These are phyloP conservation scores for Xestia rhomboidea DNA, from an alignment of 2,888 invertebrate genomes.

Conservation along the genomic window DNA sequence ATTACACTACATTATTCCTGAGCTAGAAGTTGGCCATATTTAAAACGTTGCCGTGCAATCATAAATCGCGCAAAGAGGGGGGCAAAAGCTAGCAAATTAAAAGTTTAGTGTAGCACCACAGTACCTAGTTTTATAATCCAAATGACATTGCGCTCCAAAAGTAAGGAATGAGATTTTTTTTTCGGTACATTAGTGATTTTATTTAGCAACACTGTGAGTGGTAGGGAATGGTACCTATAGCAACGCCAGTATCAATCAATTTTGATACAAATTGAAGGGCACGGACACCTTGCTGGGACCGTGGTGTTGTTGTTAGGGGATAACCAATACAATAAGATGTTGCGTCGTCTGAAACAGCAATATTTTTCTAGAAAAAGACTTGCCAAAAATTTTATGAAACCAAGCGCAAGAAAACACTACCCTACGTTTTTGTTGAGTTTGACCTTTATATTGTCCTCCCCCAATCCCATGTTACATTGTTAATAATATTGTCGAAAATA, in stretches of 20 bases:
- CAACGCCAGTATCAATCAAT: constrained; percentile 11
- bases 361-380: neutral
- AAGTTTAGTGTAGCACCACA: neutral
- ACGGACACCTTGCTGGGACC: neutral
- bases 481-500: neutral
- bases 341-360: neutral
- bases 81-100: neutral
- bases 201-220: neutral
- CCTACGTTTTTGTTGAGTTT: neutral
- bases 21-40: neutral
- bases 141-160: neutral
- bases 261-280: constrained; percentile 35
- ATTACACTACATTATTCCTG: neutral
- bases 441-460: neutral
- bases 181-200: neutral
- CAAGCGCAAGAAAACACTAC: neutral
- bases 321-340: neutral
- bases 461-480: neutral
- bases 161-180: neutral
- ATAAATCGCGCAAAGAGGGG: neutral
- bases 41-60: neutral
- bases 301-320: neutral
- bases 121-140: neutral
- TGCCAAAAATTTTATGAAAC: neutral
- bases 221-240: neutral